A percentile compares a stretch with the other conserved stretches of the same genome.
phyloP scores from a whole-genome alignment of 2,888 invertebrate species.

The Tipula unca region DNA sequence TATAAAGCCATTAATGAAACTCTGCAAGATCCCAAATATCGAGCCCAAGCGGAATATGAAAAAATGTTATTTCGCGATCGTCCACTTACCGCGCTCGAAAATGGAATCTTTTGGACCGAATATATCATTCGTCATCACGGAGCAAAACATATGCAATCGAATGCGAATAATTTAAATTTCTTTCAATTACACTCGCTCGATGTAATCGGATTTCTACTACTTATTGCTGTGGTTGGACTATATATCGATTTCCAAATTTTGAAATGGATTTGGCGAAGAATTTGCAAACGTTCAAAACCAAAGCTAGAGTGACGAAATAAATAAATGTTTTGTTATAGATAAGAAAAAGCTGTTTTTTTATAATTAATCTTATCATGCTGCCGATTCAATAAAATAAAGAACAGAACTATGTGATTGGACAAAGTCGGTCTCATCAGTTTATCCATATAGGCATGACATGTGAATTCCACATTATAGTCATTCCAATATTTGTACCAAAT shows the following conservation, averaged over 20 bases:
- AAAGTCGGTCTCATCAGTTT: too few relatives aligned
- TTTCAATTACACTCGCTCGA: constrained; percentile 41
- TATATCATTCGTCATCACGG: constrained; percentile 45
- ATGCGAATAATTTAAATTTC: constrained; percentile 40
- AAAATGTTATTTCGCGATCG: constrained; percentile 42
- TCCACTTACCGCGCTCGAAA: constrained; percentile 42
- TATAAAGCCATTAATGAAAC: constrained; percentile 27
- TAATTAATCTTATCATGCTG: neutral
- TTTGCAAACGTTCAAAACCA: neutral
- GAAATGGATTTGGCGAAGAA: neutral
- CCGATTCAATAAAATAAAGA: neutral
- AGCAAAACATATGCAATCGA: constrained; percentile 41
- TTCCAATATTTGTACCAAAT: too few relatives aligned
- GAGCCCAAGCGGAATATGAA: constrained; percentile 34
- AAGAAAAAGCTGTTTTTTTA: neutral
- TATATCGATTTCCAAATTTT: neutral
- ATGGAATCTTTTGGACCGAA: constrained; percentile 45
- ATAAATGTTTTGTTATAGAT: neutral
- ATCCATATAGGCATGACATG: too few relatives aligned
- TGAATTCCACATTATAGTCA: too few relatives aligned
- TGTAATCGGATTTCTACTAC: constrained; percentile 27
- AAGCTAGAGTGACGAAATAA: neutral
- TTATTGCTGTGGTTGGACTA: neutral
- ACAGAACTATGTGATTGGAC: too few relatives aligned
- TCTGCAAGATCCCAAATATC: constrained; percentile 23